These are phyloP conservation scores for Muntiacus reevesi DNA, from an alignment of 2,113 vertebrate species.

Conservation along the genomic window DNA sequence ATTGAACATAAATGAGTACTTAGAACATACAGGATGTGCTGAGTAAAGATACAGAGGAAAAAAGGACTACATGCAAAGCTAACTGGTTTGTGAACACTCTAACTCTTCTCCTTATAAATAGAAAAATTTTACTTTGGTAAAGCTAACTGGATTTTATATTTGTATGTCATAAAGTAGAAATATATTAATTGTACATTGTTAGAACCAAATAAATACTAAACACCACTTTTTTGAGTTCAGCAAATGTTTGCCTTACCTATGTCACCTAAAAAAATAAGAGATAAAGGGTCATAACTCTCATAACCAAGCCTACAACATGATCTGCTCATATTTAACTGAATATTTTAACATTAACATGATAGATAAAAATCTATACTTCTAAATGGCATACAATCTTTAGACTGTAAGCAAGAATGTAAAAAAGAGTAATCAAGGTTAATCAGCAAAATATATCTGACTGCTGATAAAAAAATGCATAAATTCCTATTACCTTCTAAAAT, in stretches of 20 bases:
- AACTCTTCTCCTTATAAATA: neutral
- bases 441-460: neutral
- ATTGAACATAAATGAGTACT: neutral
- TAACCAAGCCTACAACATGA: neutral
- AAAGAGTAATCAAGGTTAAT: conserved; percentile 18
- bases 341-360: conserved; percentile 46
- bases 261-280: neutral
- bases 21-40: neutral
- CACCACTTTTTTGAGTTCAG: neutral
- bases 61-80: neutral
- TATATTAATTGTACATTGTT: neutral
- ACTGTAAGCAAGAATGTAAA: neutral
- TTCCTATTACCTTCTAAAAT: neutral
- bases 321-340: neutral
- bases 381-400: neutral
- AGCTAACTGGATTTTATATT: neutral
- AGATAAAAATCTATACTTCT: conserved; percentile 34
- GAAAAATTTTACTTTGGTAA: neutral
- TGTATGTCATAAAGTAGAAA: neutral
- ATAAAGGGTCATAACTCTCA: neutral
- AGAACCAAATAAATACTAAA: neutral
- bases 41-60: neutral
- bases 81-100: neutral
- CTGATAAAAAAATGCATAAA: conserved; percentile 11
- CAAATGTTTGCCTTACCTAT: neutral